Evolutionary conservation across 1,140 invertebrate genomes (phyloP).

Genomic region (Eriosoma lanigerum): DNA sequence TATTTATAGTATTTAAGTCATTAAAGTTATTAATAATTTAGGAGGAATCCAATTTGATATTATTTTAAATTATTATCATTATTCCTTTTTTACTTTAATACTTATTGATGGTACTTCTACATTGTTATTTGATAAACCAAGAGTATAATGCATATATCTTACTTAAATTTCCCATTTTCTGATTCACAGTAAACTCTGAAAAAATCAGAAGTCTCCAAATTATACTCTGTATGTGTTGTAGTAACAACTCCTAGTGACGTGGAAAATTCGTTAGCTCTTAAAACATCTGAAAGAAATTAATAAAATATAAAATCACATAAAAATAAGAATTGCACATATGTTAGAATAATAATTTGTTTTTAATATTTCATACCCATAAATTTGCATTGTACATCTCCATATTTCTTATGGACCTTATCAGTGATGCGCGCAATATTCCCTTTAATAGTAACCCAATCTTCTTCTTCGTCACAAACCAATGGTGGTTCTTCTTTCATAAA

Average conservation of each 20-base stretch:
- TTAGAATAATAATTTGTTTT: no score
- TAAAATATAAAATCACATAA: background rate
- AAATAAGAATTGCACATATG: no score
- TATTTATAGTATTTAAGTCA: no score
- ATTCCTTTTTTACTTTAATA: no score
- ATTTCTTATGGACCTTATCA: constrained; percentile 54
- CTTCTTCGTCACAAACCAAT: constrained; percentile 64
- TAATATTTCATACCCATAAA: constrained; percentile 56
- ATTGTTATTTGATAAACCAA: no score
- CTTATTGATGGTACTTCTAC: no score
- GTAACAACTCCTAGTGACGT: constrained; percentile 61
- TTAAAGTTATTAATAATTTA: no score
- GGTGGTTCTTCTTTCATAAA: constrained; percentile 65
- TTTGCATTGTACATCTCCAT: constrained; percentile 57
- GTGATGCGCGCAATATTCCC: constrained; percentile 57
- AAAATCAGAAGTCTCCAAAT: constrained; percentile 68
- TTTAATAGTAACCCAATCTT: constrained; percentile 62
- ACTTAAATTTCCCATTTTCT: constrained; percentile 59
- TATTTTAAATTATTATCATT: no score
- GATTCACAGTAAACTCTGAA: constrained; percentile 65
- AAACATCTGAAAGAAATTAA: constrained; percentile 62
- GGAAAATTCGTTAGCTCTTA: constrained; percentile 65
- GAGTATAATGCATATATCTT: background rate
- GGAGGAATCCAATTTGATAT: no score
- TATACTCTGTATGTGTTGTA: constrained; percentile 64